Evolutionary conservation across 2,888 invertebrate genomes (phyloP).

Genomic region (Xestobium rufovillosum): DNA sequence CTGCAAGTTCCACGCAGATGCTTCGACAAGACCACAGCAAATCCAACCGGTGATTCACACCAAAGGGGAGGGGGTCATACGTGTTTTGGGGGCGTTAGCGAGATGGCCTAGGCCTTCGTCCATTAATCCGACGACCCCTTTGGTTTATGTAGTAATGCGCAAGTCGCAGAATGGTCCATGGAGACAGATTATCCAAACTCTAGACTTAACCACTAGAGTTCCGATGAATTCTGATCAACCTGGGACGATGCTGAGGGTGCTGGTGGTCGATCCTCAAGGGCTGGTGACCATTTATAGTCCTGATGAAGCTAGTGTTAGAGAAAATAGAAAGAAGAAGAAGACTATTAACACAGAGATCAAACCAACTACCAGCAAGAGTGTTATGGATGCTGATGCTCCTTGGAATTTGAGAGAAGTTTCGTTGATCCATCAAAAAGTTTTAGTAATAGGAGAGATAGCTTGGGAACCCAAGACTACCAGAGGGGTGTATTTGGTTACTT

Average conservation of each 20-base stretch:
- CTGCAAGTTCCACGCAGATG: slow-evolving; percentile 61
- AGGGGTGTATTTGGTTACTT: slow-evolving; percentile 70
- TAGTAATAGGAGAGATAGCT: slow-evolving; percentile 64
- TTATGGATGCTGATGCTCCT: slow-evolving; percentile 46
- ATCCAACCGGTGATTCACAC: slow-evolving; percentile 64
- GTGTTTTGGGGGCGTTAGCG: slow-evolving; percentile 55
- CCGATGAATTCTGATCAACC: slow-evolving; percentile 53
- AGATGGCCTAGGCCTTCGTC: slow-evolving; percentile 59
- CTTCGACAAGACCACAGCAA: slow-evolving; percentile 51
- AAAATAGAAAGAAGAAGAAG: slow-evolving; percentile 41
- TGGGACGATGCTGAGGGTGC: slow-evolving; percentile 57
- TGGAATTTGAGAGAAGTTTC: slow-evolving; percentile 63
- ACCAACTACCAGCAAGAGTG: slow-evolving; percentile 46
- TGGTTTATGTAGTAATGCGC: slow-evolving; percentile 65
- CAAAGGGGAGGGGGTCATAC: slow-evolving; percentile 60
- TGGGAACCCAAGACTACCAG: slow-evolving; percentile 62
- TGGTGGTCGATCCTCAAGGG: slow-evolving; percentile 64
- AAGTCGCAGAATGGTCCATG: slow-evolving; percentile 56
- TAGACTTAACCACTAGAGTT: slow-evolving; percentile 56
- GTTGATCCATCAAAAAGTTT: slow-evolving; percentile 63
- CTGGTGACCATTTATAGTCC: slow-evolving; percentile 65
- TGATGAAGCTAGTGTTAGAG: slow-evolving; percentile 50
- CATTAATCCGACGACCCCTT: slow-evolving; percentile 47
- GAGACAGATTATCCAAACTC: slow-evolving; percentile 61
- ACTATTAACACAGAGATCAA: slow-evolving; percentile 47